Conservation (phyloP, 2,888 invertebrate species). For the Erebia aethiops region DNA sequence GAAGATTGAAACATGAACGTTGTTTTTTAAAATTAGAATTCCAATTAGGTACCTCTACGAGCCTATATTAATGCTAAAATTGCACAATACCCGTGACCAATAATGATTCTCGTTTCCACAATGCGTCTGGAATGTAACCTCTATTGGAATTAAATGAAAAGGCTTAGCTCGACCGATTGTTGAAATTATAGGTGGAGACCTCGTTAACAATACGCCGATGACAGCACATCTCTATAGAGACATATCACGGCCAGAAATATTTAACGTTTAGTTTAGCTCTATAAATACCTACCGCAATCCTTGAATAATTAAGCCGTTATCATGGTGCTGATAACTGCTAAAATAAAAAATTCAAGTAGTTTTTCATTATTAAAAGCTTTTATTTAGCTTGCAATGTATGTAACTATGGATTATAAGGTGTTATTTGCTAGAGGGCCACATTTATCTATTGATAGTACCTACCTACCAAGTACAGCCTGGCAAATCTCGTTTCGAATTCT, state of each 20-base stretch:
- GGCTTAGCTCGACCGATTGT: constrained; percentile 32
- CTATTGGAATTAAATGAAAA: constrained; percentile 37
- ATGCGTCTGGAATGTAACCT: constrained; percentile 40
- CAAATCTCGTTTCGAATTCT: background rate
- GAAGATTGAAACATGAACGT: too few relatives aligned
- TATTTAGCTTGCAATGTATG: too few relatives aligned
- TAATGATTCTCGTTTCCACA: constrained; percentile 42
- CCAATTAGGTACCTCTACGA: background rate
- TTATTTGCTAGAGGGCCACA: too few relatives aligned
- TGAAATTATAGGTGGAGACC: constrained; percentile 36
- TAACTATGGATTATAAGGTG: too few relatives aligned
- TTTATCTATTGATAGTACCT: background rate
- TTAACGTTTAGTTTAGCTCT: background rate
- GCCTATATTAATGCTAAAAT: background rate
- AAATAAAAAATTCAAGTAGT: too few relatives aligned
- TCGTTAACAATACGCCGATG: constrained; percentile 25
- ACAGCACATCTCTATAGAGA: constrained; percentile 17
- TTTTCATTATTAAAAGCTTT: too few relatives aligned
- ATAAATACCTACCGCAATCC: background rate
- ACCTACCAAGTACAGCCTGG: too few relatives aligned
- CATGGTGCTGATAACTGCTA: too few relatives aligned
- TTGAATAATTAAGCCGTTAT: too few relatives aligned
- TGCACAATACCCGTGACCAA: constrained; percentile 11
- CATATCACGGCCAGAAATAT: constrained; percentile 2
- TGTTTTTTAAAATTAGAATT: too few relatives aligned